Percentiles rank a stretch among this genome's conserved stretches.
Conservation (phyloP, 2,888 invertebrate genomes). For the Ommatoiulus sabulosus region DNA sequence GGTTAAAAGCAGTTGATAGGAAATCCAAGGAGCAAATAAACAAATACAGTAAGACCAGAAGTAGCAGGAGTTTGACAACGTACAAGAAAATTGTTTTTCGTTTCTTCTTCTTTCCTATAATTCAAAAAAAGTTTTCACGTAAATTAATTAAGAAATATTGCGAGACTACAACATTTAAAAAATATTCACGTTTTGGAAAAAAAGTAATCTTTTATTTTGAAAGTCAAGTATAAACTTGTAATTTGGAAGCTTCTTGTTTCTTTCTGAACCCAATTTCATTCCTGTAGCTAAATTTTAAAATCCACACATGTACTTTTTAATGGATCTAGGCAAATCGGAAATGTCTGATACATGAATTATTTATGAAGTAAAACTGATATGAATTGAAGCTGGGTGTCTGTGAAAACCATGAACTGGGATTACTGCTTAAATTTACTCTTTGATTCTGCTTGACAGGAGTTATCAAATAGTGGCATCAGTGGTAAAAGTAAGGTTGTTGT, state of each 20-base stretch:
- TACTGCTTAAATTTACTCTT: conserved; percentile 46
- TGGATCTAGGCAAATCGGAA: no score
- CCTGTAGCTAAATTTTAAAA: no score
- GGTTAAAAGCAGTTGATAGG: conserved; percentile 66
- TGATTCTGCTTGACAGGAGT: not conserved
- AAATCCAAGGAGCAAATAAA: conserved; percentile 69
- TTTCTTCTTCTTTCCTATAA: not conserved
- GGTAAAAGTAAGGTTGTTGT: not conserved
- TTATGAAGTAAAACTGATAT: not conserved
- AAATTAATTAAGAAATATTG: not conserved
- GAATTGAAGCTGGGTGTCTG: not conserved
- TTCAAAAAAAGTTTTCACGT: no score
- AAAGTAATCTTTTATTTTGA: not conserved
- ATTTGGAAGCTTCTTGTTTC: no score
- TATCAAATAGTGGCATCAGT: conserved; percentile 37
- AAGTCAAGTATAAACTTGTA: not conserved
- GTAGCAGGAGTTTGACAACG: conserved; percentile 62
- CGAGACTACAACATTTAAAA: not conserved
- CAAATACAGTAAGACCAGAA: conserved; percentile 66
- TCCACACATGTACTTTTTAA: no score
- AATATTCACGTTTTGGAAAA: not conserved
- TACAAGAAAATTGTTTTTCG: not conserved
- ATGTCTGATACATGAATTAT: not conserved
- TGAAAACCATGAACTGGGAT: not conserved
- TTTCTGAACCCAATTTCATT: no score